Evolutionary conservation across 1,140 invertebrate species (phyloP).

Genomic region (Habropoda laboriosa): DNA sequence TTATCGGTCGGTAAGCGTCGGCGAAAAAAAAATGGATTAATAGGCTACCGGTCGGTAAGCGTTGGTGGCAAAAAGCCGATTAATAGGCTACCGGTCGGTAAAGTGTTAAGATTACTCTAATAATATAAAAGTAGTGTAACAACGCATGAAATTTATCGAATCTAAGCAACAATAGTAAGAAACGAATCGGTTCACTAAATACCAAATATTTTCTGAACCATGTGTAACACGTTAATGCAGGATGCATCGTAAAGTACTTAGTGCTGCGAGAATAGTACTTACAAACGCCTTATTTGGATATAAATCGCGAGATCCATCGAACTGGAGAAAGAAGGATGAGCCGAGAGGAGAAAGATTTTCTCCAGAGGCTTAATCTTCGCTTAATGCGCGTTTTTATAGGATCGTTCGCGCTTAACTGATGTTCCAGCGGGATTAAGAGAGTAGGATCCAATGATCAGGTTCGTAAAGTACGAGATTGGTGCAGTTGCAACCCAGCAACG

Average conservation of each 20-base stretch:
- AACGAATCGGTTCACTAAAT: background rate
- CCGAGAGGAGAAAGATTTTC: background rate
- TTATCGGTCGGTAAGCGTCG: too few relatives aligned
- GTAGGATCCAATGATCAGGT: background rate
- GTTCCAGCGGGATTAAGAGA: background rate
- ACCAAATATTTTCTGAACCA: too few relatives aligned
- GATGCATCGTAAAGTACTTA: background rate
- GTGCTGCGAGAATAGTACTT: too few relatives aligned
- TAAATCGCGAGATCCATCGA: conserved; percentile 1
- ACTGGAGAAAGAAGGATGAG: background rate
- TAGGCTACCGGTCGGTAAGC: too few relatives aligned
- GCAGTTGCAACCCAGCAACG: background rate
- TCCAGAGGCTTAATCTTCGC: background rate
- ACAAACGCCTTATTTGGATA: background rate
- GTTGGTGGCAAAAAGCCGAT: too few relatives aligned
- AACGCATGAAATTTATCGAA: too few relatives aligned
- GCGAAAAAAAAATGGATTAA: too few relatives aligned
- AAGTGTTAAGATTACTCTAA: too few relatives aligned
- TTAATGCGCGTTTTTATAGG: conserved; percentile 19
- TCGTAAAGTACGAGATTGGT: background rate
- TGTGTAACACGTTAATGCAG: background rate
- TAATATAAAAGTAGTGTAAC: too few relatives aligned
- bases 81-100: too few relatives aligned
- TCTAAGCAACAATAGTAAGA: too few relatives aligned
- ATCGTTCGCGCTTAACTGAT: conserved; percentile 7